Conservation (phyloP, 2,113 vertebrate species). For the Typhlomys cinereus region DNA sequence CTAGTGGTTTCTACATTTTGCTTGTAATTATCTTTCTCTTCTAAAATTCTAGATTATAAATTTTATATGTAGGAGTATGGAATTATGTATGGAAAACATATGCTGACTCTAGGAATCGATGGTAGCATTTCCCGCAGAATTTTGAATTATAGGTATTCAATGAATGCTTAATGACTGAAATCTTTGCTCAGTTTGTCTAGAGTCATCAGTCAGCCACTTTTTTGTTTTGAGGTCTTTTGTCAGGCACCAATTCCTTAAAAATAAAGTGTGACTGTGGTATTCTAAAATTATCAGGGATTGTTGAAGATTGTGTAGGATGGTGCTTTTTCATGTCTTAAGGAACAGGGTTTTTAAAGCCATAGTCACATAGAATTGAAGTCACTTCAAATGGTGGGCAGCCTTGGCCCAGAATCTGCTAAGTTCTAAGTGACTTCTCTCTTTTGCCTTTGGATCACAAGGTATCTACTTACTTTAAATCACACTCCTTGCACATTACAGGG, state of each 20-base stretch:
- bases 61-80: neutral
- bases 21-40: neutral
- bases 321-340: slow-evolving; percentile 9
- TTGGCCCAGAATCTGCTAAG: slow-evolving; percentile 34
- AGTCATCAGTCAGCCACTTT: neutral
- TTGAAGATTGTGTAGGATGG: slow-evolving; percentile 42
- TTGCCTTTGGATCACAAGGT: slow-evolving; percentile 37
- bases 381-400: slow-evolving; percentile 8
- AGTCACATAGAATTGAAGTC: neutral
- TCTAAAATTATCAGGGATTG: slow-evolving; percentile 50
- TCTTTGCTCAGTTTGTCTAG: neutral
- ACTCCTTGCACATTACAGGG: slow-evolving; percentile 51
- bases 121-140: neutral
- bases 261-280: slow-evolving; percentile 22
- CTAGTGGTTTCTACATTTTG: neutral
- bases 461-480: slow-evolving; percentile 10
- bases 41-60: slow-evolving; percentile 5
- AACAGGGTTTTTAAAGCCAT: neutral
- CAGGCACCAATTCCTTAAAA: slow-evolving; percentile 27
- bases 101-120: neutral
- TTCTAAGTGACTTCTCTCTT: slow-evolving; percentile 16
- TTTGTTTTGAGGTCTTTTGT: slow-evolving; percentile 37
- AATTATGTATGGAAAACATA: neutral
- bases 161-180: neutral
- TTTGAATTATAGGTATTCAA: slow-evolving; percentile 42